Percentiles rank a stretch among this genome's conserved stretches.
Conservation (phyloP, 2,888 invertebrate species). For the Dasysyrphus albostriatus region DNA sequence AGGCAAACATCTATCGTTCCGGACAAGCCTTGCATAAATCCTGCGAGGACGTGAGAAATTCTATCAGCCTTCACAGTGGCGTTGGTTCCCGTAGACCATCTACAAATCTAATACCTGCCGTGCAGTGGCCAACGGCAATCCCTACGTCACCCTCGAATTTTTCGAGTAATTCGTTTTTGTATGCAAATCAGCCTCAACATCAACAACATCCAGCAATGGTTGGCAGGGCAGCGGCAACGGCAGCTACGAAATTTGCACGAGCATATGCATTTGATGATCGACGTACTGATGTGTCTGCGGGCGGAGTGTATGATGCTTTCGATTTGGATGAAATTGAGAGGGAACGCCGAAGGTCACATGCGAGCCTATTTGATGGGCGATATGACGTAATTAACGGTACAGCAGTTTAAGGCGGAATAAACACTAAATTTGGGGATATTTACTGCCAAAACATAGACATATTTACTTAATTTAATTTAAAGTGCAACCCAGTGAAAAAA, state of each 20-base stretch:
- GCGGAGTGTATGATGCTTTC: slow-evolving; percentile 78
- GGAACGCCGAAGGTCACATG: slow-evolving; percentile 83
- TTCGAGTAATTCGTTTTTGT: slow-evolving; percentile 78
- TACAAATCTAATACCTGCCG: slow-evolving; percentile 72
- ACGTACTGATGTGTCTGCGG: slow-evolving; percentile 77
- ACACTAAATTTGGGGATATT: slow-evolving; percentile 20
- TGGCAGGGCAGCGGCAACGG: slow-evolving; percentile 19
- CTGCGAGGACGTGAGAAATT: slow-evolving; percentile 77
- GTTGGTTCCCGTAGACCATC: slow-evolving; percentile 61
- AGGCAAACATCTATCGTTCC: slow-evolving; percentile 77
- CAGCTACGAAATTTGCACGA: slow-evolving; percentile 78
- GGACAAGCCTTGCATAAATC: slow-evolving; percentile 79
- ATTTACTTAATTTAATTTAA: slow-evolving; percentile 27
- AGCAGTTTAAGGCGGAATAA: slow-evolving; percentile 79
- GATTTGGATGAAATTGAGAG: slow-evolving; percentile 83
- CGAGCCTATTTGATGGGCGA: slow-evolving; percentile 82
- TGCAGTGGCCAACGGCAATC: slow-evolving; percentile 83
- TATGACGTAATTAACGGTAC: slow-evolving; percentile 83
- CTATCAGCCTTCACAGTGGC: slow-evolving; percentile 32
- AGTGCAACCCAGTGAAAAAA: slow-evolving; percentile 35
- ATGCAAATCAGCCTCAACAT: slow-evolving; percentile 69
- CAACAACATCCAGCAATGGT: slow-evolving; percentile 69
- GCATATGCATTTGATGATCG: slow-evolving; percentile 81
- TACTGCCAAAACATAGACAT: slow-evolving; percentile 64
- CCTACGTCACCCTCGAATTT: slow-evolving; percentile 83